These are phyloP conservation scores for Drosophila affinis DNA, from an alignment of 2,888 invertebrate species.

Conservation along the genomic window DNA sequence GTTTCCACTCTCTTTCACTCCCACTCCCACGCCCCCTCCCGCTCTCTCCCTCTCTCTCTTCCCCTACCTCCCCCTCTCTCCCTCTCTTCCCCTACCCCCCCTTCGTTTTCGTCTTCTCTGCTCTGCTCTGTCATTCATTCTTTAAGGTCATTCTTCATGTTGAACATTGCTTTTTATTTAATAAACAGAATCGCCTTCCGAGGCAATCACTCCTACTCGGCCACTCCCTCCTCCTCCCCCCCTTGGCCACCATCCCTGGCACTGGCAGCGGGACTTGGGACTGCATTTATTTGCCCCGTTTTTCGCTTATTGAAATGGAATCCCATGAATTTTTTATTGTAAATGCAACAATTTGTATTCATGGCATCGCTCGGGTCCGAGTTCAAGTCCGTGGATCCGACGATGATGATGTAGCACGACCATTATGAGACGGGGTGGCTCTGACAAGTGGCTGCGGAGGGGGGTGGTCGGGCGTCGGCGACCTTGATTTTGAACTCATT, in stretches of 20 bases:
- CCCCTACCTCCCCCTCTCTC: neutral
- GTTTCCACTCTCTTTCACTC: neutral
- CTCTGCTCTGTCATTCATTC: conserved; percentile 1
- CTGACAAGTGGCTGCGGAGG: neutral
- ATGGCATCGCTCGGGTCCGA: conserved; percentile 53
- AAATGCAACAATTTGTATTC: conserved; percentile 76
- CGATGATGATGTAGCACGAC: conserved; percentile 51
- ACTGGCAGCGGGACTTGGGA: neutral
- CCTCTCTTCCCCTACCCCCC: neutral
- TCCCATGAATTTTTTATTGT: conserved; percentile 60
- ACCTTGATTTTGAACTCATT: conserved; percentile 77
- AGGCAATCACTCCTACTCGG: neutral
- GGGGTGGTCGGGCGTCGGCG: conserved; percentile 8
- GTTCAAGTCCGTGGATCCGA: conserved; percentile 38
- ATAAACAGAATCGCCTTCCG: conserved; percentile 47
- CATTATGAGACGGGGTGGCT: conserved; percentile 2
- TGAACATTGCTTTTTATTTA: conserved; percentile 56
- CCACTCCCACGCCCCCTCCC: neutral
- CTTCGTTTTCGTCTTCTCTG: neutral
- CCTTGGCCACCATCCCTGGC: neutral
- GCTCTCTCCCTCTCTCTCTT: conserved; percentile 2
- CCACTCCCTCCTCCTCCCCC: neutral
- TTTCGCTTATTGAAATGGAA: conserved; percentile 67
- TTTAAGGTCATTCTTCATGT: conserved; percentile 59
- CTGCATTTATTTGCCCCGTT: conserved; percentile 55